These are phyloP conservation scores for Morelia viridis DNA, from an alignment of 2,797 vertebrate genomes.

Conservation along the genomic window DNA sequence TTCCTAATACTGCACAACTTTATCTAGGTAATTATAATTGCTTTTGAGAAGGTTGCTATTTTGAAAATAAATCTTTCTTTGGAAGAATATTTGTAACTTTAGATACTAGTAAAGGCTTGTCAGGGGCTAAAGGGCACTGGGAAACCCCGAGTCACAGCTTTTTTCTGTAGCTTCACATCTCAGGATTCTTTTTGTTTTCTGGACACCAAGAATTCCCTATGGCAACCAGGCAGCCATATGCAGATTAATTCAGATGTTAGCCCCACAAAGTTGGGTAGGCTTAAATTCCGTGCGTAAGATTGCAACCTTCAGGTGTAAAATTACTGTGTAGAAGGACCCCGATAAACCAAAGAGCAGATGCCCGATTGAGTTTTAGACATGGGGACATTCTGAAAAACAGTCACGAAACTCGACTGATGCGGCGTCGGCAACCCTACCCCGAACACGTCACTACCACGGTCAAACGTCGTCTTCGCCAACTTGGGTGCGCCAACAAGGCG, in stretches of 20 bases:
- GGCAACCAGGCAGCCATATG: neutral
- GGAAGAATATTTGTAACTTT: neutral
- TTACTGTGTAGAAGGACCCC: neutral
- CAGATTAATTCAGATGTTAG: neutral
- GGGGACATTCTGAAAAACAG: neutral
- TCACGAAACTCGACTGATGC: neutral
- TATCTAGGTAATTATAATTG: conserved; percentile 19
- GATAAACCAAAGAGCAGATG: neutral
- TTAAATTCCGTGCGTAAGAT: neutral
- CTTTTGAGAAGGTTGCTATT: neutral
- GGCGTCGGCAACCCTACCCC: neutral
- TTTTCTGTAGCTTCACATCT: neutral
- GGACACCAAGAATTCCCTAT: neutral
- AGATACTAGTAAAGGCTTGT: neutral
- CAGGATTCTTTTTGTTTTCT: neutral
- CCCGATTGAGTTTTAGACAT: neutral
- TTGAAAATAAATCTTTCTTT: neutral
- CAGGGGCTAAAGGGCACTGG: accelerated
- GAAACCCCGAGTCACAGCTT: neutral
- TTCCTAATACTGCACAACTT: neutral
- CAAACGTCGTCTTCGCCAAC: neutral
- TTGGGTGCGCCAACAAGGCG: neutral
- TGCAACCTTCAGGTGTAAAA: neutral
- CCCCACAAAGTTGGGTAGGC: neutral
- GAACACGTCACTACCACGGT: too few relatives aligned